Percentiles rank a stretch among this genome's conserved stretches.
phyloP scores from a whole-genome alignment of 2,797 vertebrate genomes.

The Sebastes kiyomatsui region DNA sequence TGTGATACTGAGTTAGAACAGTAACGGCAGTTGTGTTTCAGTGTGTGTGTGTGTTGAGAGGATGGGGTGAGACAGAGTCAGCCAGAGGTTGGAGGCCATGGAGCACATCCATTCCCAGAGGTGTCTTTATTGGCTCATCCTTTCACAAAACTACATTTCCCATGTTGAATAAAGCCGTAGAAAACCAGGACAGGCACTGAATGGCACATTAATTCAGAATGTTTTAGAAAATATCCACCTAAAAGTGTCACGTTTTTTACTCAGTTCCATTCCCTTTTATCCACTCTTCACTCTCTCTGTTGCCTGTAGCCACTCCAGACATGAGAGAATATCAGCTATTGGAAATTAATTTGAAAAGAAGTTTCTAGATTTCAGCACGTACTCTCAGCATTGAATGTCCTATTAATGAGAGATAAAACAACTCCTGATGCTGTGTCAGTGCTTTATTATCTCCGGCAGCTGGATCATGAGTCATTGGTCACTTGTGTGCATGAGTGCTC shows the following conservation, averaged over 20 bases:
- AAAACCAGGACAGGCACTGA: constrained; percentile 27
- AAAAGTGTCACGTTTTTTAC: background rate
- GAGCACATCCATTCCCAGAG: constrained; percentile 16
- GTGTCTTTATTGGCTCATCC: constrained; percentile 31
- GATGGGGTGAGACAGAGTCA: background rate
- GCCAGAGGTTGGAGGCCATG: background rate
- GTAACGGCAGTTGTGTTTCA: background rate
- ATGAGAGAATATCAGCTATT: constrained; percentile 28
- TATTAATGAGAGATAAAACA: constrained; percentile 8
- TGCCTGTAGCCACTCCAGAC: constrained; percentile 5
- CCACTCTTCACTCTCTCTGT: background rate
- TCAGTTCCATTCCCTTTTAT: constrained; percentile 5
- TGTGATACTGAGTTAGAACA: background rate
- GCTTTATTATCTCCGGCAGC: too few species aligned
- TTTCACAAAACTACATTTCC: constrained; percentile 47
- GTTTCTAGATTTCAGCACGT: background rate
- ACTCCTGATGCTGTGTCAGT: background rate
- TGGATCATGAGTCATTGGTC: too few species aligned
- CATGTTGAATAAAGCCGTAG: constrained; percentile 38
- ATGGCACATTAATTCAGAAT: constrained; percentile 28
- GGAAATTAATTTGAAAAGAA: constrained; percentile 35
- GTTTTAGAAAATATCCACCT: background rate
- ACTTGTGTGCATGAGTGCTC: too few species aligned
- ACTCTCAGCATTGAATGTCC: background rate
- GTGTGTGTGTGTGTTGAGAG: background rate